These are phyloP conservation scores for Drosophila parvula DNA, from an alignment of 1,140 invertebrate genomes.

Conservation along the genomic window DNA sequence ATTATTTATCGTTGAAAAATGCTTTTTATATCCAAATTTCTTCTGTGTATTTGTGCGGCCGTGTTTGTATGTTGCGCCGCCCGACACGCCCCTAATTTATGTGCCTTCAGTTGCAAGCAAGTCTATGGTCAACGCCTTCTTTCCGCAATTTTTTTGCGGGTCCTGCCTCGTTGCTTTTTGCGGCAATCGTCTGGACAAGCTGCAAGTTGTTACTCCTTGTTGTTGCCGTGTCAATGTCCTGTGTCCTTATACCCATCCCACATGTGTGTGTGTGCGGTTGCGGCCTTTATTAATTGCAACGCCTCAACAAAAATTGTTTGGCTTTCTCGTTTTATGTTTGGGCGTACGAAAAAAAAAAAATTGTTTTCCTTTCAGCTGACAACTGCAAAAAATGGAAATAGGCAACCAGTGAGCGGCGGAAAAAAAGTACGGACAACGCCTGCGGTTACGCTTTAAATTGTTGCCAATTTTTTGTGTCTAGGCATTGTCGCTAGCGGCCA, in stretches of 20 bases:
- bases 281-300: constrained; percentile 79
- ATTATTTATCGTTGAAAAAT: not conserved
- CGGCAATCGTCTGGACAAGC: constrained; percentile 39
- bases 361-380: constrained; percentile 50
- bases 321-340: constrained; percentile 59
- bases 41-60: constrained; percentile 20
- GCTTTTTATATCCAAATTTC: not conserved
- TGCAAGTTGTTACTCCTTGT: constrained; percentile 40
- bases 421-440: constrained; percentile 51
- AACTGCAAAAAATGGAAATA: constrained; percentile 61
- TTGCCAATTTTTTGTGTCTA: constrained; percentile 62
- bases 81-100: constrained; percentile 78
- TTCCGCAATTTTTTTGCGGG: constrained; percentile 52
- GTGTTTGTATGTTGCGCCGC: constrained; percentile 28
- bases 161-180: constrained; percentile 29
- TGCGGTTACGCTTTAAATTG: constrained; percentile 76
- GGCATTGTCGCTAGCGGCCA: constrained; percentile 27
- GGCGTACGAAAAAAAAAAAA: constrained; percentile 34
- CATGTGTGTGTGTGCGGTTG: constrained; percentile 37
- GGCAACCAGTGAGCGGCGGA: constrained; percentile 5
- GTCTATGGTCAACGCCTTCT: constrained; percentile 64
- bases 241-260: constrained; percentile 34
- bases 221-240: constrained; percentile 71
- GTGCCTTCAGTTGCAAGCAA: constrained; percentile 75
- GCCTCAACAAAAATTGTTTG: constrained; percentile 75